Conservation (phyloP, 2,113 vertebrate genomes). For the Pungitius pungitius region DNA sequence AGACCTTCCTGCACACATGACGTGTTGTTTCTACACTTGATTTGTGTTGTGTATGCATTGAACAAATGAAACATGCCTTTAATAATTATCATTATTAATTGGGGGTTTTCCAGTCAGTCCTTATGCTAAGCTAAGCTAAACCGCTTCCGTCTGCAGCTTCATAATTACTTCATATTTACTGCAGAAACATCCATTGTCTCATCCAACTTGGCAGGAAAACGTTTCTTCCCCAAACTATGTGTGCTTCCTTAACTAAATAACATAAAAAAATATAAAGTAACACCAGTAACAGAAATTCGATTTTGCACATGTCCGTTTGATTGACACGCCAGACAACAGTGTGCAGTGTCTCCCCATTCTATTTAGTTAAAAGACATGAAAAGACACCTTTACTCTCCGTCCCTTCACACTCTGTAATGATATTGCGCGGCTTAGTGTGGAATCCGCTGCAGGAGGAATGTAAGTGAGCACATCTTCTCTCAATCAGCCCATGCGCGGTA, state of each 20-base stretch:
- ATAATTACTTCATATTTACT: not conserved
- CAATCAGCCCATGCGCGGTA: slow-evolving; percentile 18
- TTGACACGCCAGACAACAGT: not conserved
- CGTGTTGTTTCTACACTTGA: not conserved
- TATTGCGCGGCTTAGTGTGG: slow-evolving; percentile 25
- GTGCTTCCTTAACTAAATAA: not conserved
- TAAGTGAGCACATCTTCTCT: not conserved
- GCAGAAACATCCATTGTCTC: not conserved
- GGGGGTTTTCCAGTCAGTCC: not conserved
- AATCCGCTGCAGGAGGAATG: slow-evolving; percentile 1
- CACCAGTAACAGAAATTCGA: not conserved
- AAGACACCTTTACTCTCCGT: not conserved
- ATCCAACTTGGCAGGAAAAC: not conserved
- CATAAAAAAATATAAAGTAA: not conserved
- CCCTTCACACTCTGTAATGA: slow-evolving; percentile 17
- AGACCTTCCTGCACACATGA: not conserved
- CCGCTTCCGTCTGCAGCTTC: not conserved
- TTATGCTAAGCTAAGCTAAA: not conserved
- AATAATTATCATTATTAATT: not conserved
- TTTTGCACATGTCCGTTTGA: not conserved
- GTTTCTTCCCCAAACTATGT: not conserved
- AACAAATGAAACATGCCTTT: not conserved
- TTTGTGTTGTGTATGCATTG: not conserved
- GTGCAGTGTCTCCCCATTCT: not conserved
- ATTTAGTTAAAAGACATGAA: slow-evolving; percentile 20